These are phyloP conservation scores for Suricata suricatta DNA, from an alignment of 2,113 vertebrate genomes.

Conservation along the genomic window DNA sequence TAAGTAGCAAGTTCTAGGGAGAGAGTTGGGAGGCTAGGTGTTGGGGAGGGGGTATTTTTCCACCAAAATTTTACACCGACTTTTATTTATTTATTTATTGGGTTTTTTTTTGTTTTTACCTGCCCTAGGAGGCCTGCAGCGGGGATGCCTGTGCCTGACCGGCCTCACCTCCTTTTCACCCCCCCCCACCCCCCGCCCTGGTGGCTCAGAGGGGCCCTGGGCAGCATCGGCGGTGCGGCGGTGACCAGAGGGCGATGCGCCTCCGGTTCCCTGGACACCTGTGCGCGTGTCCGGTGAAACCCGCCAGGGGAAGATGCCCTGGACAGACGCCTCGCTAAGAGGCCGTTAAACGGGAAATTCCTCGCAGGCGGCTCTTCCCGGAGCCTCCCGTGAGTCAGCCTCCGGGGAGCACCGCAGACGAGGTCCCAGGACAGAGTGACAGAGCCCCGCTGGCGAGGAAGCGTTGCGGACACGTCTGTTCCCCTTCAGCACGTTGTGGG, in stretches of 20 bases:
- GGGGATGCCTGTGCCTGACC: accelerated
- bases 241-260: accelerated
- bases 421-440: background rate
- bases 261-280: background rate
- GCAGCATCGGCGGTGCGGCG: accelerated
- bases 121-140: background rate
- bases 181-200: accelerated
- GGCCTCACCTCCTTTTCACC: accelerated
- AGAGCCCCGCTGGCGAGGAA: background rate
- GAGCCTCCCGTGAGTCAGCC: background rate
- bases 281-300: accelerated
- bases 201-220: accelerated
- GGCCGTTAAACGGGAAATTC: background rate
- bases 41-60: accelerated
- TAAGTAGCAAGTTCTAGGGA: background rate
- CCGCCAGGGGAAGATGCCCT: accelerated
- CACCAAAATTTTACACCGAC: too few relatives aligned
- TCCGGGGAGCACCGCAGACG: background rate
- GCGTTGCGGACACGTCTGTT: background rate
- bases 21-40: accelerated
- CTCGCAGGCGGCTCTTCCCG: background rate
- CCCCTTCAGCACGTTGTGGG: accelerated
- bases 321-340: background rate
- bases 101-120: too few relatives aligned
- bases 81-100: too few relatives aligned